Percentiles rank a stretch among this genome's conserved stretches.
These are phyloP conservation scores for Leptocoma aspasia DNA, from an alignment of 2,113 vertebrate genomes.

Conservation along the genomic window DNA sequence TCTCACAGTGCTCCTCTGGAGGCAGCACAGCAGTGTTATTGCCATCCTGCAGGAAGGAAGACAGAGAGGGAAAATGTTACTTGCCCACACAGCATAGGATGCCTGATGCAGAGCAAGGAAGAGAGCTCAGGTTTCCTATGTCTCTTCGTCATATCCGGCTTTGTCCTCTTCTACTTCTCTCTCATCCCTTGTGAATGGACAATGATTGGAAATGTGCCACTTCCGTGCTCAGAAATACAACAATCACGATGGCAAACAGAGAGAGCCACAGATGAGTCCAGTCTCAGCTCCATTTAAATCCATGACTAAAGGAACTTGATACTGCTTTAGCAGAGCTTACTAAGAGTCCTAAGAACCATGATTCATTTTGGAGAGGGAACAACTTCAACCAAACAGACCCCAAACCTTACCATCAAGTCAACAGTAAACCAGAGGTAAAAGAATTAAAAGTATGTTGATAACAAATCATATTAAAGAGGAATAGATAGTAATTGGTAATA, in stretches of 20 bases:
- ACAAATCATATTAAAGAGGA: neutral
- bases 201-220: neutral
- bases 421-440: neutral
- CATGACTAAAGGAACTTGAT: neutral
- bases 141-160: neutral
- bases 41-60: constrained; percentile 3
- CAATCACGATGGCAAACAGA: neutral
- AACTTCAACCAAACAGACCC: neutral
- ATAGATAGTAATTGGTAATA: neutral
- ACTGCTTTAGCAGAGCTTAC: neutral
- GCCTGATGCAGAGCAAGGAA: neutral
- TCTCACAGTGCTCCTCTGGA: neutral
- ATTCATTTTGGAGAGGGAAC: neutral
- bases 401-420: neutral
- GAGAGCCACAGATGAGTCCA: neutral
- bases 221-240: neutral
- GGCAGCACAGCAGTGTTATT: neutral
- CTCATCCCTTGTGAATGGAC: neutral
- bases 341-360: neutral
- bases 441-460: neutral
- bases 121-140: constrained; percentile 3
- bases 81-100: neutral
- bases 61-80: neutral
- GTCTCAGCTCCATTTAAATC: neutral
- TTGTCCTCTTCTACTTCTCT: neutral